Conservation (phyloP, 2,113 vertebrate genomes). For the Plecturocebus donacophilus region DNA sequence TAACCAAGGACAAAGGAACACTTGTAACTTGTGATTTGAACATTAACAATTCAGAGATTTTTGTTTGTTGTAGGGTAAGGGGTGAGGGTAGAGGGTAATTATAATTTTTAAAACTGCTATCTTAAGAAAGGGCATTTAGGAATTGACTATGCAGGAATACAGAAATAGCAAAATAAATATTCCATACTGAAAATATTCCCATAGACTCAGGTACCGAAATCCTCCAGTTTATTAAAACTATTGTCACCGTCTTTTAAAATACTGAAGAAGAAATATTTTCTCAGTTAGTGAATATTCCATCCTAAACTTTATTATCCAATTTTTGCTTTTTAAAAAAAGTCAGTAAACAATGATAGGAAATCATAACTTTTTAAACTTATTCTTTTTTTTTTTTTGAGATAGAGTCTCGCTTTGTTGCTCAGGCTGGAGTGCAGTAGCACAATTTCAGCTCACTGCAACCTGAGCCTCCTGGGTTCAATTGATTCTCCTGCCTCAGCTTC, state of each 20-base stretch:
- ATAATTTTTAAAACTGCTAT: background rate
- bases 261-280: slow-evolving; percentile 16
- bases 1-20: slow-evolving; percentile 59
- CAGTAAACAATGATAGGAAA: background rate
- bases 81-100: background rate
- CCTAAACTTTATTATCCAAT: background rate
- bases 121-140: slow-evolving; percentile 10
- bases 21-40: slow-evolving; percentile 52
- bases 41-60: slow-evolving; percentile 50
- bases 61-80: slow-evolving; percentile 5
- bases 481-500: too few relatives aligned
- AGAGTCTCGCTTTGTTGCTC: too few relatives aligned
- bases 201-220: background rate
- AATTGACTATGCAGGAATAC: background rate
- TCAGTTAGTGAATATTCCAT: slow-evolving; percentile 45
- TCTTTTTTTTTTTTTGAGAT: background rate
- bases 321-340: slow-evolving; percentile 42
- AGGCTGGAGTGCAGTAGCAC: too few relatives aligned
- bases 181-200: slow-evolving; percentile 38
- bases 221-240: background rate
- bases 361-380: background rate
- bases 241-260: background rate
- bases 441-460: too few relatives aligned
- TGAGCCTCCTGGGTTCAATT: too few relatives aligned
- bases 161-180: background rate